Percentiles rank a stretch among this genome's conserved stretches.
Evolutionary conservation across 2,797 vertebrate species (phyloP).

Genomic region (Telmatherina bonti): DNA sequence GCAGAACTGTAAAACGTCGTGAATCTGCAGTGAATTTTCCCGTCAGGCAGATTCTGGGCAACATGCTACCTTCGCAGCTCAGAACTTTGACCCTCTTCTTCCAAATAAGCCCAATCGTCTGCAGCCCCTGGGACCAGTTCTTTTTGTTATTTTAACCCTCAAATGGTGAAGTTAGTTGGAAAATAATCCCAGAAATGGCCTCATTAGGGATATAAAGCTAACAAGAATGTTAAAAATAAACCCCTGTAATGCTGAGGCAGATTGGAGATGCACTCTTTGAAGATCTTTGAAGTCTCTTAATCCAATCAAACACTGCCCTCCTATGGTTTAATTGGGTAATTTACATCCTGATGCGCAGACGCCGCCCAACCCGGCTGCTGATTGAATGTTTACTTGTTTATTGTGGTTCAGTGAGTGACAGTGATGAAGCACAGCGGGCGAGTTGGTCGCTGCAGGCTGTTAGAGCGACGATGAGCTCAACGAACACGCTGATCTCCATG

Average conservation of each 20-base stretch:
- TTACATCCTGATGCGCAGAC: conserved; percentile 49
- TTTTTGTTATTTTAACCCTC: conserved; percentile 4
- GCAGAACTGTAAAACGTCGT: too few species aligned
- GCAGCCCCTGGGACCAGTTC: neutral
- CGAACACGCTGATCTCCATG: too few species aligned
- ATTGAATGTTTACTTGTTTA: conserved; percentile 49
- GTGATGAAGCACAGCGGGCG: conserved; percentile 48
- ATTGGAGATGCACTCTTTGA: conserved; percentile 25
- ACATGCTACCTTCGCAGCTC: neutral
- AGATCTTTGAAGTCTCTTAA: conserved; percentile 38
- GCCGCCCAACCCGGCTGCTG: conserved; percentile 29
- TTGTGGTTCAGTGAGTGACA: conserved; percentile 44
- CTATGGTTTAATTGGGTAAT: conserved; percentile 68
- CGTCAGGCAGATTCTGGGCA: neutral
- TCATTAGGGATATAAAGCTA: conserved; percentile 18
- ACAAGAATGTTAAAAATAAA: conserved; percentile 26
- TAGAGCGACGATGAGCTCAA: too few species aligned
- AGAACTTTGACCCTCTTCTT: conserved; percentile 26
- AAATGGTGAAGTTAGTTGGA: neutral
- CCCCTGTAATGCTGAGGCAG: neutral
- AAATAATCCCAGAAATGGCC: conserved; percentile 6
- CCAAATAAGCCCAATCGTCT: conserved; percentile 17
- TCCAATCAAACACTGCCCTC: conserved; percentile 80
- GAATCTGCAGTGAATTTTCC: neutral
- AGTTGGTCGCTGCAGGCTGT: conserved; percentile 15